These are phyloP conservation scores for Tiliqua scincoides DNA, from an alignment of 2,113 vertebrate species.

Conservation along the genomic window DNA sequence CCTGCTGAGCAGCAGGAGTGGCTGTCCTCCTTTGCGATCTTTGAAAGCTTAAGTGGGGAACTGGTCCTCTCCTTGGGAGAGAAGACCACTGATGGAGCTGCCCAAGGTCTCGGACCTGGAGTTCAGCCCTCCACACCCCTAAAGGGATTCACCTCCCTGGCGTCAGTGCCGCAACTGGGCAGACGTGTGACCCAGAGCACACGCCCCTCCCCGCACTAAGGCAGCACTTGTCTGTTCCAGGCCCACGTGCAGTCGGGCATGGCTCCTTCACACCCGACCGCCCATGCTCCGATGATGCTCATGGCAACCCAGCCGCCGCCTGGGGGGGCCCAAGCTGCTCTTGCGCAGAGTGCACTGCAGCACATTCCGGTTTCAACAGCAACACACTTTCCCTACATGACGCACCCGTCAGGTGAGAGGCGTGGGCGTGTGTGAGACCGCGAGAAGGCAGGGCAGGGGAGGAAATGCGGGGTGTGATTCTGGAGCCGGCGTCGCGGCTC, in stretches of 20 bases:
- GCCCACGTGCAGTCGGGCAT: slow-evolving; percentile 99
- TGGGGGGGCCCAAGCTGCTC: slow-evolving; percentile 90
- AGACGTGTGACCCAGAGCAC: slow-evolving; percentile 56
- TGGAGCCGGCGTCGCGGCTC: too few relatives aligned
- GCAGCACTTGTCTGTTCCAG: slow-evolving; percentile 83
- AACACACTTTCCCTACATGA: slow-evolving; percentile 88
- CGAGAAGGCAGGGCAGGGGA: neutral
- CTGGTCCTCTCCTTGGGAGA: too few relatives aligned
- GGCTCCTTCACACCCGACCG: slow-evolving; percentile 91
- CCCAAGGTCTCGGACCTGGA: neutral
- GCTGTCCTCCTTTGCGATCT: too few relatives aligned
- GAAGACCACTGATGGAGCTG: too few relatives aligned
- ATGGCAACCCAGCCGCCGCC: slow-evolving; percentile 96
- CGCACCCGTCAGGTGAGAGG: slow-evolving; percentile 86
- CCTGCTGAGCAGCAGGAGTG: too few relatives aligned
- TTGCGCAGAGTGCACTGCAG: slow-evolving; percentile 94
- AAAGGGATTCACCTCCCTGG: too few relatives aligned
- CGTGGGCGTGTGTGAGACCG: too few relatives aligned
- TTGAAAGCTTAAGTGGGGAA: too few relatives aligned
- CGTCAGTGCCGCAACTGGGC: slow-evolving; percentile 32
- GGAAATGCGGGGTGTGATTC: neutral
- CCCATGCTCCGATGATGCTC: slow-evolving; percentile 97
- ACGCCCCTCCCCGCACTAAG: slow-evolving; percentile 67
- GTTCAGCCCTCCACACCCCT: neutral
- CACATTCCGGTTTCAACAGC: slow-evolving; percentile 93